Evolutionary conservation across 2,797 vertebrate species (phyloP).

Genomic region (Otus scops): DNA sequence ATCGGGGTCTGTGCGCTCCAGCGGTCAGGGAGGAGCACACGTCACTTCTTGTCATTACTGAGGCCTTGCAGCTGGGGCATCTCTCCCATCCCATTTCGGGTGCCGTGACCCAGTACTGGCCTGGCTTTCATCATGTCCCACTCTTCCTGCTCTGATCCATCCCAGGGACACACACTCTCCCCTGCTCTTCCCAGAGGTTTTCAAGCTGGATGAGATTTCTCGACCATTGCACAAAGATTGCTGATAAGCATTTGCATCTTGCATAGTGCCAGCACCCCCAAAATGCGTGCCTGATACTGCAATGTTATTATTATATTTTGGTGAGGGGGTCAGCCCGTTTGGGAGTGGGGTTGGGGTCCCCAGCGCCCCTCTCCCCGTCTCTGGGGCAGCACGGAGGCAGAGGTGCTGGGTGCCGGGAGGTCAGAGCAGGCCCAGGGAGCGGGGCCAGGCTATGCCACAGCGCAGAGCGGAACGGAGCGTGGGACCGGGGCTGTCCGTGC

Average conservation of each 20-base stretch:
- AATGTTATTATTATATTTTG: background rate
- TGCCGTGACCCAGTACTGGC: background rate
- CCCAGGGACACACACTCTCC: background rate
- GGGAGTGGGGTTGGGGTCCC: background rate
- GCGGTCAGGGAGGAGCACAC: background rate
- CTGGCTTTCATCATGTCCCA: rapidly evolving
- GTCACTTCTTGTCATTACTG: rapidly evolving
- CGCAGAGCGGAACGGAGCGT: background rate
- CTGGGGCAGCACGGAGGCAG: background rate
- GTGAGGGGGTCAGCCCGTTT: background rate
- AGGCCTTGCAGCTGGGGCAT: background rate
- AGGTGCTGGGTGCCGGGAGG: background rate
- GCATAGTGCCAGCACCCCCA: rapidly evolving
- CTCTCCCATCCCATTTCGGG: background rate
- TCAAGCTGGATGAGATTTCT: background rate
- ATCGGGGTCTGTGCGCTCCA: rapidly evolving
- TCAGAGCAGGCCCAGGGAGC: background rate
- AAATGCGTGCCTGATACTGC: too few species aligned
- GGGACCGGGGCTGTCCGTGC: background rate
- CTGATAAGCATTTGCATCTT: background rate
- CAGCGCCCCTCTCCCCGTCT: background rate
- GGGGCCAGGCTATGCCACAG: background rate
- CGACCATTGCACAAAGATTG: background rate
- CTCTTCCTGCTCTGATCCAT: background rate
- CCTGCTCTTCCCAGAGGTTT: background rate